Percentiles rank a stretch among this genome's conserved stretches.
phyloP scores from a whole-genome alignment of 2,113 vertebrate genomes.

The Aldabrachelys gigantea region DNA sequence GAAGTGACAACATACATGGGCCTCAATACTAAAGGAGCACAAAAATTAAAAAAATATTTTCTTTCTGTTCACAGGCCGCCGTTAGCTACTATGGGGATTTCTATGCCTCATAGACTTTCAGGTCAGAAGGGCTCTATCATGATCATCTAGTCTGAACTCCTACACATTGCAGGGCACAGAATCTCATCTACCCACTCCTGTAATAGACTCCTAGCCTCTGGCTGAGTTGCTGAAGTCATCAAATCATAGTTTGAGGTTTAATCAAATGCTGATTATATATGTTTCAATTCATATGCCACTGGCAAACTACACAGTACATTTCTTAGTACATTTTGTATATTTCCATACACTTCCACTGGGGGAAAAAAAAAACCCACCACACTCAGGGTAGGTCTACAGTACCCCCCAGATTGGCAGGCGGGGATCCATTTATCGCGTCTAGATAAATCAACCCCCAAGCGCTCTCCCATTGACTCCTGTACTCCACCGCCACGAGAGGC shows the following conservation, averaged over 20 bases:
- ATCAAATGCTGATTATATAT: background rate
- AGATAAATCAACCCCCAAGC: too few relatives aligned
- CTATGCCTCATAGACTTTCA: background rate
- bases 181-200: background rate
- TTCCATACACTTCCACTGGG: background rate
- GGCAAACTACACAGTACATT: background rate
- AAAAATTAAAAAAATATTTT: background rate
- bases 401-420: too few relatives aligned
- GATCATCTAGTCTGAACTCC: background rate
- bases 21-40: background rate
- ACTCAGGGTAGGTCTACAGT: too few relatives aligned
- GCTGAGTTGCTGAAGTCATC: background rate
- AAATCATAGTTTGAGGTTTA: background rate
- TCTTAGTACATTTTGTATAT: background rate
- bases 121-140: background rate
- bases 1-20: background rate
- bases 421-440: too few relatives aligned
- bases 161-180: background rate
- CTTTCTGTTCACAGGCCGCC: background rate
- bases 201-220: background rate
- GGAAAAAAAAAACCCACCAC: too few relatives aligned
- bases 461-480: too few relatives aligned
- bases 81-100: background rate
- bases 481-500: too few relatives aligned
- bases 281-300: background rate